These are phyloP conservation scores for Amiota minor DNA, from an alignment of 2,888 invertebrate species.

Conservation along the genomic window DNA sequence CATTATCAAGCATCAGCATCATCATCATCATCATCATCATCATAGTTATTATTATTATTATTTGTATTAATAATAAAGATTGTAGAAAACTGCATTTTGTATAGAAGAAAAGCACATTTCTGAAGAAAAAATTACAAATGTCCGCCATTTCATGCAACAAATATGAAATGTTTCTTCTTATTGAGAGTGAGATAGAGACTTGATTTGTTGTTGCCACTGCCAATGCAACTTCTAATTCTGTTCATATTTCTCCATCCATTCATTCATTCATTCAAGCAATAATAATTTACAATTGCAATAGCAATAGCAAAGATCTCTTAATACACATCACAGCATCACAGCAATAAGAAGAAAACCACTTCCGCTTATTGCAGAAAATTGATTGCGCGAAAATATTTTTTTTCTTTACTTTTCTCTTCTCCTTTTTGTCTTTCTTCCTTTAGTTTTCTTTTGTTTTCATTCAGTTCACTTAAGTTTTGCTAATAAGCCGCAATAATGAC, in stretches of 20 bases:
- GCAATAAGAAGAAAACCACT: constrained; percentile 51
- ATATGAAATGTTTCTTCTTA: not conserved
- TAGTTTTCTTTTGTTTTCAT: not conserved
- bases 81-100: not conserved
- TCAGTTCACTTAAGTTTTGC: too few species aligned
- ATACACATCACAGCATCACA: too few species aligned
- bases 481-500: too few species aligned
- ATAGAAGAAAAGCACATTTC: not conserved
- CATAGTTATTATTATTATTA: not conserved
- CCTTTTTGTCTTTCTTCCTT: not conserved
- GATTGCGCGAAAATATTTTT: constrained; percentile 44
- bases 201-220: too few species aligned
- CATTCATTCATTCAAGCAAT: too few species aligned
- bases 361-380: constrained; percentile 64
- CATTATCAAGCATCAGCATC: not conserved
- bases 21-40: not conserved
- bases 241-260: not conserved
- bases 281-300: too few species aligned
- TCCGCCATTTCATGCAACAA: constrained; percentile 1
- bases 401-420: not conserved
- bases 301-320: not conserved
- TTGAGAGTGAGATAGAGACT: too few species aligned
- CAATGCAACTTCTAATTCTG: not conserved
- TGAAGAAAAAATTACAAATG: constrained; percentile 5
- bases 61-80: not conserved